phyloP scores from a whole-genome alignment of 2,113 vertebrate species.

The Tichodroma muraria region DNA sequence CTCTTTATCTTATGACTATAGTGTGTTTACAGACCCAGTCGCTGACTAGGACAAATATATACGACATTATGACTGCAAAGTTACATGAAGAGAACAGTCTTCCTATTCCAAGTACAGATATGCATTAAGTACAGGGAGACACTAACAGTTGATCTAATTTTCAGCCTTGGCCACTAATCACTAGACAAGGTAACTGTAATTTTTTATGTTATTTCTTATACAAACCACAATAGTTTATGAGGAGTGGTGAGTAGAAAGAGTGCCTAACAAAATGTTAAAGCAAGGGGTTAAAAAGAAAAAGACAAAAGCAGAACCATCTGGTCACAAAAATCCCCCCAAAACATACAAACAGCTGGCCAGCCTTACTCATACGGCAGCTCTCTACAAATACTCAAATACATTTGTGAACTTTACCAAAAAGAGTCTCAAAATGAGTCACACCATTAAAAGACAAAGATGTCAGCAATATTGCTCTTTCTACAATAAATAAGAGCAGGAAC shows the following conservation, averaged over 20 bases:
- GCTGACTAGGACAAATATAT: not conserved
- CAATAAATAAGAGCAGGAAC: not conserved
- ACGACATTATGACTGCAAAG: not conserved
- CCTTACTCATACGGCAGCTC: not conserved
- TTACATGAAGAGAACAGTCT: not conserved
- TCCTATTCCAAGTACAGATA: not conserved
- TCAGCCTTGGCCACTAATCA: not conserved
- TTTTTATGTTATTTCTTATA: not conserved
- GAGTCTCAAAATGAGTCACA: constrained; percentile 9
- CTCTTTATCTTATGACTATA: not conserved
- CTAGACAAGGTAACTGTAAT: not conserved
- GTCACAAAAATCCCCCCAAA: too few species aligned
- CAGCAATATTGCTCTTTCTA: not conserved
- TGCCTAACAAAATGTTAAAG: not conserved
- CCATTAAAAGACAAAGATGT: not conserved
- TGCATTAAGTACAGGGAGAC: not conserved
- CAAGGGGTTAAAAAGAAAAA: not conserved
- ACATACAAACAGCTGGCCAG: not conserved
- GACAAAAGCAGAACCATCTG: constrained; percentile 12
- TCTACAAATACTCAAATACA: not conserved
- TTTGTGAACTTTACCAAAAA: constrained; percentile 24
- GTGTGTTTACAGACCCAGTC: not conserved
- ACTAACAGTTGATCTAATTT: not conserved
- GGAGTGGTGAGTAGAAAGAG: not conserved
- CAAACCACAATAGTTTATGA: not conserved